These are phyloP conservation scores for Manis crassicaudata DNA, from an alignment of 2,797 vertebrate species.

Conservation along the genomic window DNA sequence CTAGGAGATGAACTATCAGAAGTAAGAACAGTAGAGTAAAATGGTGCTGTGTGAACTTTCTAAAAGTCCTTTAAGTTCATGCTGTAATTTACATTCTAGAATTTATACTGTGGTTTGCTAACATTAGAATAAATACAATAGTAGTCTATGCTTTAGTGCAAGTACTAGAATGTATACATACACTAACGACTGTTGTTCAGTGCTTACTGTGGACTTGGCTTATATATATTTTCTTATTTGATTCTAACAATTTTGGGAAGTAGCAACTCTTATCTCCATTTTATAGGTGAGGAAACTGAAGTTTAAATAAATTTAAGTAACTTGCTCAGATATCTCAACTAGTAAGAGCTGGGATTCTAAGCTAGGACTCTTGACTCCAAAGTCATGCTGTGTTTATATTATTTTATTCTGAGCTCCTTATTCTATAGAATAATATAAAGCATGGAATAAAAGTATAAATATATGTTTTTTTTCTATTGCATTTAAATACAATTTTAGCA, in stretches of 20 bases:
- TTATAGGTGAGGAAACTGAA: neutral
- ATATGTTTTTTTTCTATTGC: neutral
- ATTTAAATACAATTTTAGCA: conserved; percentile 11
- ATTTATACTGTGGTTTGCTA: no score
- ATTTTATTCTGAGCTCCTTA: neutral
- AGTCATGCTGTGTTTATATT: conserved; percentile 18
- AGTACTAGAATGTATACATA: conserved; percentile 5
- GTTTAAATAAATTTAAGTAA: conserved; percentile 37
- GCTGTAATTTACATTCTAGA: neutral
- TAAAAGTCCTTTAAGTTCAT: neutral
- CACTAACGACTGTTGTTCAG: neutral
- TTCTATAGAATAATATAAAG: neutral
- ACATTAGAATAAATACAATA: no score
- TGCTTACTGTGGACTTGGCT: neutral
- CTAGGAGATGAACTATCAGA: neutral
- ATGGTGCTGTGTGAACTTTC: neutral
- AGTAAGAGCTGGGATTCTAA: neutral
- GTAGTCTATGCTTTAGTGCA: neutral
- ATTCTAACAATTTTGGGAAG: conserved; percentile 26
- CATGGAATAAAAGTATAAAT: conserved; percentile 33
- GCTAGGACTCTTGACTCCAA: neutral
- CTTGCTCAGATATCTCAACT: neutral
- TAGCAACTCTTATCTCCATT: neutral
- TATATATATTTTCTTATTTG: neutral
- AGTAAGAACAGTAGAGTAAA: neutral